Evolutionary conservation across 2,888 invertebrate genomes (phyloP), one percentile per base, ranked within the genome.

Genomic region (Morpho helenor): DNA sequence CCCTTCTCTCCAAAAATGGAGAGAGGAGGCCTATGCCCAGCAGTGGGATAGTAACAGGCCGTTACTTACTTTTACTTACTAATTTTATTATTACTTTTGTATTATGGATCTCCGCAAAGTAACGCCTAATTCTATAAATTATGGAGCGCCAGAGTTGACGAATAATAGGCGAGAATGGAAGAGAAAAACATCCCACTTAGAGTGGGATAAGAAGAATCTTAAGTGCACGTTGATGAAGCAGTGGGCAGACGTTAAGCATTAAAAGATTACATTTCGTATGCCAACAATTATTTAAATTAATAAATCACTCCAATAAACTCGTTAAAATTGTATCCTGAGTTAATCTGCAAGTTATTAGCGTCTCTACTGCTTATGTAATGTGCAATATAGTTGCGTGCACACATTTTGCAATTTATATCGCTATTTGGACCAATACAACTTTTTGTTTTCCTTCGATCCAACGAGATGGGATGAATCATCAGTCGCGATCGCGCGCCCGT

Each of bases 381-480:
- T 53, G 61, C 31, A 45, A 46, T 48, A 57, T 31, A 60, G 52
- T 61, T 43, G 62, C 49, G 16, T 55, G 48, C 8, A 40, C 39
- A 44, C 22, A 42, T 53, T 56, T 16, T 31, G 40, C 49, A 53
- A 41, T 56, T 51, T 9, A 22, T 48, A 51, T 10, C 9, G 9
- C 51, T 45, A 31, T 52, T 40, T 59, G 62, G 53, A 53, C 53
- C 56, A 51, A 61, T 63, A 63, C 60, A 51, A 31, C 61, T 68
- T 67, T 67, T 68, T 67, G 63, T 68, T 70, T 68, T 68, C 63
- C 74, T 79, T 74, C 73, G 69, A 70, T 72, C 66, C 66, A 63
- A 64, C 62, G 72, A 72, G 73, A 78, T 77, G 77, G 77, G 84
- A 86, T 87, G 87, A 87, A 80, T 87, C 87, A 87, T 74, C 82